Percentiles rank a stretch among this genome's conserved stretches.
Conservation (phyloP, 64 coral and sea anemone species). For the Catalaphyllia jardinei region DNA sequence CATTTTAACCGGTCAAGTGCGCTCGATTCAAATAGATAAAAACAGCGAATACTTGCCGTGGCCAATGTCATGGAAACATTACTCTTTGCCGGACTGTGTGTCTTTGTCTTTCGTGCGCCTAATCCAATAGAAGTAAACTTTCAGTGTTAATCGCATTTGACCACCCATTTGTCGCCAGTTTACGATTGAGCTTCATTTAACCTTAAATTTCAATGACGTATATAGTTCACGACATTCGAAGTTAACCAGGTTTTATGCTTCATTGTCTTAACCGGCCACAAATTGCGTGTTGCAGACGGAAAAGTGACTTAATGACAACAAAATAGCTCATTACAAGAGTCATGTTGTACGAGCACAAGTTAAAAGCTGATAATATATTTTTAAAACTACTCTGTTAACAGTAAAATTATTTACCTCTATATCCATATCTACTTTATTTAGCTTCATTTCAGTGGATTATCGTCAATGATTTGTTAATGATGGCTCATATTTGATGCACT, state of each 20-base stretch:
- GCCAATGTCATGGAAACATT: neutral
- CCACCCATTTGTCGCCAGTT: no score
- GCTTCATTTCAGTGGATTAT: neutral
- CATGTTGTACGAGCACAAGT: no score
- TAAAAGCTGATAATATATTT: neutral
- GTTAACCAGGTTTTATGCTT: no score
- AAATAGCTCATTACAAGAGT: no score
- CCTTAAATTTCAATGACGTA: no score
- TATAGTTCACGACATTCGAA: no score
- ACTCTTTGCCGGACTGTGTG: neutral
- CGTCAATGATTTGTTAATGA: conserved; percentile 13
- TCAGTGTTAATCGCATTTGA: neutral
- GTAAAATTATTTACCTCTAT: neutral
- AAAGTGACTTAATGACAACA: no score
- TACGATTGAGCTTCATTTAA: no score
- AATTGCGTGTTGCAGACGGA: no score
- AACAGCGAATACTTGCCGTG: neutral
- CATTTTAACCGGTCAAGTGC: neutral
- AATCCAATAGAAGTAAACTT: neutral
- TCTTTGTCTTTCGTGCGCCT: neutral
- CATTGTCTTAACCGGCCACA: no score
- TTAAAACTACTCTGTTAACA: neutral
- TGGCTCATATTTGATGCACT: neutral
- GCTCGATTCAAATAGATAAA: neutral
- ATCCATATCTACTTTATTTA: neutral